Percentiles rank a stretch among this genome's conserved stretches.
These are phyloP conservation scores for Sebastes fasciatus DNA, from an alignment of 2,113 vertebrate species.

Conservation along the genomic window DNA sequence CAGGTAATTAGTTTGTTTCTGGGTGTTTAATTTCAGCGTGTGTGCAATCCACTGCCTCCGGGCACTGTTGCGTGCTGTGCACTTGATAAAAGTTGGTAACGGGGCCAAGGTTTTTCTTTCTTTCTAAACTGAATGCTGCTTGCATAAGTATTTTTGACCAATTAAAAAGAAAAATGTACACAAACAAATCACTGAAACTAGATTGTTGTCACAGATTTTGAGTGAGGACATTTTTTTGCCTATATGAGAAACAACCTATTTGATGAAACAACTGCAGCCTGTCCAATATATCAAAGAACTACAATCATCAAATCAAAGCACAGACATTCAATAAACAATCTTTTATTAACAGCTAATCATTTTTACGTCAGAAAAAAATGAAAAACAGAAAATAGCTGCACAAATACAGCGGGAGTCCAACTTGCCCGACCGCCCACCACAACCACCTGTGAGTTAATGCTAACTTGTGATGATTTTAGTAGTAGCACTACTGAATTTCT, in stretches of 20 bases:
- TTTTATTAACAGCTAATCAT: not conserved
- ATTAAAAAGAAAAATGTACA: not conserved
- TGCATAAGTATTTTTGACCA: not conserved
- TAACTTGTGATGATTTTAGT: not conserved
- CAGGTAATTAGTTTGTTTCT: slow-evolving; percentile 5
- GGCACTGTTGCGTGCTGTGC: not conserved
- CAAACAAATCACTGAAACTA: not conserved
- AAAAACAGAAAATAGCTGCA: not conserved
- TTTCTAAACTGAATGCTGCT: not conserved
- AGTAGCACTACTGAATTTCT: not conserved
- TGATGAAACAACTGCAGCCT: not conserved
- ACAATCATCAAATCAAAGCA: not conserved
- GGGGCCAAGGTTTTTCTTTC: not conserved
- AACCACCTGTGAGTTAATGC: not conserved
- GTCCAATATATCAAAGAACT: not conserved
- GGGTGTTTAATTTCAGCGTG: slow-evolving; percentile 8
- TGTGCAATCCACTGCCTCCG: not conserved
- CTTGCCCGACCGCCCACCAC: not conserved
- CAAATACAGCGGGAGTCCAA: not conserved
- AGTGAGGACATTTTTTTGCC: not conserved
- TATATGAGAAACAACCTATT: not conserved
- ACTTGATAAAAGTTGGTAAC: slow-evolving; percentile 4
- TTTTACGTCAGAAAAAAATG: not conserved
- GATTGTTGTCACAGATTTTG: not conserved
- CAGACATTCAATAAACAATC: not conserved